A percentile compares a stretch with the other conserved stretches of the same genome.
phyloP scores from a whole-genome alignment of 2,113 vertebrate genomes.

The Procavia capensis region DNA sequence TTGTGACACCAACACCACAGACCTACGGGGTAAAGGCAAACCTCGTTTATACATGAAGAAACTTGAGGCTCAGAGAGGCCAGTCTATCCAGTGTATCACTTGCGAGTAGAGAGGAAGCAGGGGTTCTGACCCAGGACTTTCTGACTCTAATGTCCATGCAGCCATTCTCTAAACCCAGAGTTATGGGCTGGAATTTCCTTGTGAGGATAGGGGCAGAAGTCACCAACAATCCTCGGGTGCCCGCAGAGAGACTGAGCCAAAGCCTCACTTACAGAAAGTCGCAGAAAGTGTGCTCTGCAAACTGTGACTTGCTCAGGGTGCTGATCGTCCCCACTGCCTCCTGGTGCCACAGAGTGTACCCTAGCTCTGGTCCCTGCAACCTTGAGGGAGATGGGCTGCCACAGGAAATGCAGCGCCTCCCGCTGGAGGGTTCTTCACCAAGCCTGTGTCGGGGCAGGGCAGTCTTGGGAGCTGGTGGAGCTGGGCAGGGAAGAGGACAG shows the following conservation, averaged over 20 bases:
- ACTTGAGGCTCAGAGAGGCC: not conserved
- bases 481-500: not conserved
- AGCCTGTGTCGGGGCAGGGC: not conserved
- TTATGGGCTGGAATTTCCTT: not conserved
- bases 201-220: not conserved
- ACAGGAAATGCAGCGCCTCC: not conserved
- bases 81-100: not conserved
- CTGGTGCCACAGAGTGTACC: not conserved
- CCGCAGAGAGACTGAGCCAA: not conserved
- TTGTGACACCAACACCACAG: accelerated
- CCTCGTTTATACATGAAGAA: not conserved
- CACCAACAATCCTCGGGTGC: too few species aligned
- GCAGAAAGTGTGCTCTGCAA: accelerated
- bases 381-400: not conserved
- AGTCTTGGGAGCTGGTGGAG: not conserved
- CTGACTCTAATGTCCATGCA: not conserved
- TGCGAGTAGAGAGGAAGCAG: not conserved
- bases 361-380: not conserved
- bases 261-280: accelerated
- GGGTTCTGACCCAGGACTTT: not conserved
- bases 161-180: not conserved
- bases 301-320: not conserved
- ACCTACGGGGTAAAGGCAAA: not conserved
- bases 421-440: not conserved
- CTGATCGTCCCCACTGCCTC: accelerated